Evolutionary conservation across 2,113 vertebrate species (phyloP).

Genomic region (Marmota flaviventris): DNA sequence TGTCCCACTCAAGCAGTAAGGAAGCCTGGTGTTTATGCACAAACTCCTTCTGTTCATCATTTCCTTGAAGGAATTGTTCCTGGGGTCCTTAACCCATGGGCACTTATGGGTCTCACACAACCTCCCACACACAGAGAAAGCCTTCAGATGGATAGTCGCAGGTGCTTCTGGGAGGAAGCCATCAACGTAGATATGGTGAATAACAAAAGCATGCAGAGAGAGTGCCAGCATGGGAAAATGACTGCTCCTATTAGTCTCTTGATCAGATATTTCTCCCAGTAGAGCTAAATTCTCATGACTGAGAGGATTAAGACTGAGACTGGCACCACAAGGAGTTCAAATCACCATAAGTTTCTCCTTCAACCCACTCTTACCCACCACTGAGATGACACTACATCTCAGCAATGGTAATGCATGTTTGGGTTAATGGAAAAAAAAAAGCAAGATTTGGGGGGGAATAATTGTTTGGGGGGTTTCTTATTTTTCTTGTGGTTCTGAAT

Average conservation of each 20-base stretch:
- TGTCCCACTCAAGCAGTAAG: background rate
- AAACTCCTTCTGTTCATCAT: background rate
- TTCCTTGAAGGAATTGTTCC: background rate
- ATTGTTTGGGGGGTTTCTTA: background rate
- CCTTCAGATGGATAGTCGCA: background rate
- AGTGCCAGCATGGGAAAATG: background rate
- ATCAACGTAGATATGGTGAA: too few species aligned
- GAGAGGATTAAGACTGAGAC: background rate
- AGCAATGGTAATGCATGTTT: background rate
- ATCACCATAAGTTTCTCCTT: background rate
- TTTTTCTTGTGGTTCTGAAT: background rate
- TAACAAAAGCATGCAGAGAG: background rate
- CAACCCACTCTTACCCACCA: background rate
- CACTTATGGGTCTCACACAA: background rate
- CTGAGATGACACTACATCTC: background rate
- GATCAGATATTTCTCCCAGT: background rate
- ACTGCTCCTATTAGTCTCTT: background rate
- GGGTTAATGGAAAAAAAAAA: background rate
- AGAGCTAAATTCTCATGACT: background rate
- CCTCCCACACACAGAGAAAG: background rate
- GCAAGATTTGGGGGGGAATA: background rate
- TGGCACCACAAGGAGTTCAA: background rate
- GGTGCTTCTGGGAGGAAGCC: background rate
- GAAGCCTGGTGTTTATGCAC: background rate
- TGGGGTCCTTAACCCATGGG: background rate